Conservation (phyloP, 2,888 invertebrate species). For the Corythucha ciliata region DNA sequence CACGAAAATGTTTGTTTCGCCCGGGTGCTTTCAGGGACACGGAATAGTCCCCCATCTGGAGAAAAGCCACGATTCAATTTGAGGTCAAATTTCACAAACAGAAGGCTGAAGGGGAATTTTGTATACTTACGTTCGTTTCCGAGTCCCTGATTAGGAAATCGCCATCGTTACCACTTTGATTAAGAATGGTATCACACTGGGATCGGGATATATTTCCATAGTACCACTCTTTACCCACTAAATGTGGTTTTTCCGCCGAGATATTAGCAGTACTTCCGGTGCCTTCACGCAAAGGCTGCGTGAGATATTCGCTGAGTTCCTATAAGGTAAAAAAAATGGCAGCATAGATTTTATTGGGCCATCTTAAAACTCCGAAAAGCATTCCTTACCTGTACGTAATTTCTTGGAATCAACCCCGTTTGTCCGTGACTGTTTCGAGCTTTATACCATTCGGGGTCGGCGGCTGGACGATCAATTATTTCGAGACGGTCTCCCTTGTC, state of each 20-base stretch:
- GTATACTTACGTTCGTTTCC: constrained; percentile 86
- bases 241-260: constrained; percentile 53
- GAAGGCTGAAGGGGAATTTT: background rate
- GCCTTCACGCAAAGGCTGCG: constrained; percentile 65
- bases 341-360: background rate
- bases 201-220: constrained; percentile 91
- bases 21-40: constrained; percentile 96
- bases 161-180: constrained; percentile 91
- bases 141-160: constrained; percentile 98
- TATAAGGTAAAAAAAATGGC: constrained; percentile 40
- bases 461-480: constrained; percentile 88
- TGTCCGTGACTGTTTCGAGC: constrained; percentile 88
- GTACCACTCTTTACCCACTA: constrained; percentile 88
- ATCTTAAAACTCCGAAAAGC: background rate
- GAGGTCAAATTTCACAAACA: no score
- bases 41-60: constrained; percentile 93
- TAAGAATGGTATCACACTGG: constrained; percentile 91
- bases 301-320: constrained; percentile 80
- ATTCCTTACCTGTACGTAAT: constrained; percentile 60
- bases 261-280: constrained; percentile 42
- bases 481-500: constrained; percentile 94
- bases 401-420: constrained; percentile 89
- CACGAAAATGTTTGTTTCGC: constrained; percentile 98
- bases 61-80: constrained; percentile 32
- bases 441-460: constrained; percentile 98